Evolutionary conservation across 2,888 invertebrate species (phyloP).

Genomic region (Stenchaetothrips biformis): DNA sequence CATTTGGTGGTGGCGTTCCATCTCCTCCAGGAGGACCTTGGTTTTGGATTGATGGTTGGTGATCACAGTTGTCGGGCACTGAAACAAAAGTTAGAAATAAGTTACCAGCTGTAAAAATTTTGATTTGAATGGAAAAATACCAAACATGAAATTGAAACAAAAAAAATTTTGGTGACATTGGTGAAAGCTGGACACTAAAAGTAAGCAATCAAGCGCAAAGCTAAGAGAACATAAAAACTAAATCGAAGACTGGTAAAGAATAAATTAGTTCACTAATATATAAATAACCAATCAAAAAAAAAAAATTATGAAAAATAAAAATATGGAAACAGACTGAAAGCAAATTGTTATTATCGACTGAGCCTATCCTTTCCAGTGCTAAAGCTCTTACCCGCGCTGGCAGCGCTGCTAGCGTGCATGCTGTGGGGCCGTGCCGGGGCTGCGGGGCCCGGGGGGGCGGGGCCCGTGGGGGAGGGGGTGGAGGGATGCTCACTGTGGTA

Average conservation of each 20-base stretch:
- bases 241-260: no score
- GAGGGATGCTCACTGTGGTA: slow-evolving; percentile 68
- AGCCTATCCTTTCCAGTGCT: not conserved
- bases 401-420: slow-evolving; percentile 28
- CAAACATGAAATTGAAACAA: no score
- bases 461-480: slow-evolving; percentile 40
- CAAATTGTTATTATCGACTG: not conserved
- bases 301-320: not conserved
- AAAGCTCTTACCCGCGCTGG: not conserved
- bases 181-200: no score
- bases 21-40: slow-evolving; percentile 45
- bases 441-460: slow-evolving; percentile 28
- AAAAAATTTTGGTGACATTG: no score
- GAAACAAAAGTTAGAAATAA: slow-evolving; percentile 26
- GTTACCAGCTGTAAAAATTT: no score
- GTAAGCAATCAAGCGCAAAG: no score
- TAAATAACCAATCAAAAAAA: no score
- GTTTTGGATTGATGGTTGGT: not conserved
- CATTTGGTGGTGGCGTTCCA: slow-evolving; percentile 46
- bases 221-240: no score
- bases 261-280: no score
- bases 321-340: not conserved
- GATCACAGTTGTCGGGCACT: slow-evolving; percentile 35
- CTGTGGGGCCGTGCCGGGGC: slow-evolving; percentile 33
- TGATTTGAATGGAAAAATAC: no score